Evolutionary conservation across 2,888 invertebrate species (phyloP), one percentile per base, ranked within the genome.

Genomic region (Altica lythri): DNA sequence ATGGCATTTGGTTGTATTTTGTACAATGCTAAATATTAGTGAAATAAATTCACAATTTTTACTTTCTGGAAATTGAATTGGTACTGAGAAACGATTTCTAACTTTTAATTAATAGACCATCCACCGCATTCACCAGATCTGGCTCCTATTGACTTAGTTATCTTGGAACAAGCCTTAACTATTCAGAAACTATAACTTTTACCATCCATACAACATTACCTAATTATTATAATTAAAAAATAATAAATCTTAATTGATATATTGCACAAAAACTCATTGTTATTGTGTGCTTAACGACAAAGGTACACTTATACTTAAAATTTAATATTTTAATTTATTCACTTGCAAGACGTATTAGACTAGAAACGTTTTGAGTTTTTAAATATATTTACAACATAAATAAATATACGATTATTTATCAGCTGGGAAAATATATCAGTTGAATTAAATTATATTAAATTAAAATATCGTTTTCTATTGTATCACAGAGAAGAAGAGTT

Each of bases 281-380:
- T 27, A 46, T n/a, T 29, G 46, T 57, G 53, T 57, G 60, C 55
- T 48, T 51, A 50, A 48, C 40, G 55, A 57, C 57, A 53, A 56
- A 56, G 48, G 46, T 59, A 52, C 49, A 45, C 14, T 54, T 45
- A 46, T 51, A 55, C 43, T 40, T 49, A 49, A 25, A 32, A n/a
- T n/a, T 56, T 54, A 46, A 57, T 47, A 46, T 48, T 40, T 44
- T 42, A 35, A 48, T 50, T 48, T 29, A 19, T 46, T 53, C 46
- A 50, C 50, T 55, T 37, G 51, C 51, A 55, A 55, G 55, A 59
- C 52, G n/a, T n/a, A 54, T 55, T 59, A 63, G 66, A 66, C 66
- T 66, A 66, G 66, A 66, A n/a, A 65, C 65, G 58, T 63, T 61
- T 64, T 53, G 60, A 63, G 60, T n/a, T n/a, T n/a, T n/a, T n/a